These are phyloP conservation scores for Latrodectus elegans DNA, from an alignment of 2,888 invertebrate genomes.

Conservation along the genomic window DNA sequence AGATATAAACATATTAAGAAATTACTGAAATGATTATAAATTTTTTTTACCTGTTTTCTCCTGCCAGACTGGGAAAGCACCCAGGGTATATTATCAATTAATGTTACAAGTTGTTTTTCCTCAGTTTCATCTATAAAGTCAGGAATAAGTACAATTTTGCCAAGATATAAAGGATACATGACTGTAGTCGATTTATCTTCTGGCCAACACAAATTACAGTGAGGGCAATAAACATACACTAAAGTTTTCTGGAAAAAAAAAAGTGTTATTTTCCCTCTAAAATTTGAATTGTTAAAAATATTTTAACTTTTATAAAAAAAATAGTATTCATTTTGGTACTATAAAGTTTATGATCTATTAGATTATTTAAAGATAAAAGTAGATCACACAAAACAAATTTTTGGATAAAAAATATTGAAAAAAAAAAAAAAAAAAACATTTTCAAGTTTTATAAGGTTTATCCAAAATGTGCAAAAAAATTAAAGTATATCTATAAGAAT, in stretches of 20 bases:
- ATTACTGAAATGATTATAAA: not conserved
- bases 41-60: slow-evolving; percentile 84
- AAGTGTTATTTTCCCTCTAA: not conserved
- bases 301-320: no score
- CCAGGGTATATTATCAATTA: slow-evolving; percentile 89
- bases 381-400: no score
- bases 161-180: slow-evolving; percentile 33
- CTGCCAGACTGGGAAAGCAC: slow-evolving; percentile 95
- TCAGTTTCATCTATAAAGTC: slow-evolving; percentile 86
- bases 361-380: no score
- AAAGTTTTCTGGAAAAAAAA: slow-evolving; percentile 14
- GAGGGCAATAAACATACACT: slow-evolving; percentile 30
- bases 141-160: slow-evolving; percentile 45
- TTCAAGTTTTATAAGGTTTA: no score
- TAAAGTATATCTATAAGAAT: no score
- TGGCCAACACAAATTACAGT: slow-evolving; percentile 57
- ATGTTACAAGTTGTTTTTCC: slow-evolving; percentile 80
- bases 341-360: no score
- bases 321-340: no score
- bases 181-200: not conserved
- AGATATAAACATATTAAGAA: no score
- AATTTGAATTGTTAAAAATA: no score
- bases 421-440: no score
- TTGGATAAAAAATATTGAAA: no score
- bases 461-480: no score